Base-by-base conservation (phyloP, 2,797 vertebrate genomes). In the Delichon dasypus region DNA sequence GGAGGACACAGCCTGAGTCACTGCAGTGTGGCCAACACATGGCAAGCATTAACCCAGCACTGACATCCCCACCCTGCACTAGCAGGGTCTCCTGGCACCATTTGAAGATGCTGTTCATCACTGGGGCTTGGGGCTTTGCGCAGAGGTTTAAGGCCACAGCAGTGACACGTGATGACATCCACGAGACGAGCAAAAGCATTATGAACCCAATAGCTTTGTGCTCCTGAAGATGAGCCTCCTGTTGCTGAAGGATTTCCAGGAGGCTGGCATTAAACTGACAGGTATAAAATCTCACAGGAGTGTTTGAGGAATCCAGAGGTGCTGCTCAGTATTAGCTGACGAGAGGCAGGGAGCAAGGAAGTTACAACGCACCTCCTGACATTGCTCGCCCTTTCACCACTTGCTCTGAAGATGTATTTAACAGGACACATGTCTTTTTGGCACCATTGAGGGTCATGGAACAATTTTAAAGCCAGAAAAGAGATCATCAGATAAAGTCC, bases 181-280 rank as follows among this genome's bases (percentile, higher is more conserved):
- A 36, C 1, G 0, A 78, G 47, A 62, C 0, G 1, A 83, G 53
- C 34, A 51, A 4, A 50, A 66, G n/a, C 10, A 38, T 2, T 15
- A 85, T 15, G 3, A 87, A 36, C 32, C 62, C 4, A 0, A 57
- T 1, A n/a, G 21, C 12, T 20, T 17, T 18, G 34, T 60, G 29
- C 14, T 83, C n/a, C 82, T 83, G n/a, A 55, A 81, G 78, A 66
- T 0, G 0, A 87, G 14, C 20, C 16, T 85, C 23, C 30, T 66
- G 12, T 10, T 88, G 84, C 78, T 62, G 47, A 82, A 83, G 36
- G 32, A 29, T 77, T 88, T 40, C 71, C 62, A 65, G 22, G 30
- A 85, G 44, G 75, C 30, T 71, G 26, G 21, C 26, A 5, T 66
- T 78, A 76, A 50, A 23, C 48, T 53, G 62, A 76, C 36, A 85